Evolutionary conservation across 1,140 invertebrate species (phyloP).

Genomic region (Hirudo medicinalis): DNA sequence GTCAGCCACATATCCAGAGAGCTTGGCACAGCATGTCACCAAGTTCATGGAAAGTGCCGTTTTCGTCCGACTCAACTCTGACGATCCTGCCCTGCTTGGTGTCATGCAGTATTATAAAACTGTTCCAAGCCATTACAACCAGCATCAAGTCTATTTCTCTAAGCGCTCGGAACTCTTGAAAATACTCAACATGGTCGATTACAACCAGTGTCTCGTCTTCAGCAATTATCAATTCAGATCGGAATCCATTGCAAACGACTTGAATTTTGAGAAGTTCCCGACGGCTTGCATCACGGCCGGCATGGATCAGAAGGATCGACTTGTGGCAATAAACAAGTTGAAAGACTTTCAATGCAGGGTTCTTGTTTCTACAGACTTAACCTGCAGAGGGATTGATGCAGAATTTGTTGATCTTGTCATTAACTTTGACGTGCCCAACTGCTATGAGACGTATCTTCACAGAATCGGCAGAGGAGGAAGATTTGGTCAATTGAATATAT

Average conservation of each 20-base stretch:
- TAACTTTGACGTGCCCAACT: conserved; percentile 72
- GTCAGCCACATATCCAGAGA: conserved; percentile 81
- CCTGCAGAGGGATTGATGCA: conserved; percentile 65
- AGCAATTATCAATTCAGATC: conserved; percentile 67
- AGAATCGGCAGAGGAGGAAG: conserved; percentile 84
- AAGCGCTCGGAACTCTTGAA: conserved; percentile 58
- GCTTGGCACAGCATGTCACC: conserved; percentile 56
- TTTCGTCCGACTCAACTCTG: conserved; percentile 50
- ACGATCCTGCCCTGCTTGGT: conserved; percentile 45
- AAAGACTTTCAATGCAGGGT: conserved; percentile 64
- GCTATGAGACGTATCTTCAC: conserved; percentile 81
- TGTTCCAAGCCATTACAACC: conserved; percentile 32
- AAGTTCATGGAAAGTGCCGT: conserved; percentile 69
- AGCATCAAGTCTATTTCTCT: conserved; percentile 44
- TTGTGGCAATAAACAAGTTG: conserved; percentile 60
- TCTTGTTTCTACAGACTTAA: conserved; percentile 77
- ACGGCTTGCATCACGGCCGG: conserved; percentile 58
- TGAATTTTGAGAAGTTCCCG: conserved; percentile 56
- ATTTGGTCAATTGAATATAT: conserved; percentile 42
- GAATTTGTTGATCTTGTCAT: conserved; percentile 82
- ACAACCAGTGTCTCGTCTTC: conserved; percentile 81
- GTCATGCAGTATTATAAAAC: conserved; percentile 54
- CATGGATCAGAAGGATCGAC: conserved; percentile 61
- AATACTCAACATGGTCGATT: conserved; percentile 57
- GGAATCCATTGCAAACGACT: conserved; percentile 42